Conservation (phyloP, 2,888 invertebrate genomes). For the Apodemia zela region DNA sequence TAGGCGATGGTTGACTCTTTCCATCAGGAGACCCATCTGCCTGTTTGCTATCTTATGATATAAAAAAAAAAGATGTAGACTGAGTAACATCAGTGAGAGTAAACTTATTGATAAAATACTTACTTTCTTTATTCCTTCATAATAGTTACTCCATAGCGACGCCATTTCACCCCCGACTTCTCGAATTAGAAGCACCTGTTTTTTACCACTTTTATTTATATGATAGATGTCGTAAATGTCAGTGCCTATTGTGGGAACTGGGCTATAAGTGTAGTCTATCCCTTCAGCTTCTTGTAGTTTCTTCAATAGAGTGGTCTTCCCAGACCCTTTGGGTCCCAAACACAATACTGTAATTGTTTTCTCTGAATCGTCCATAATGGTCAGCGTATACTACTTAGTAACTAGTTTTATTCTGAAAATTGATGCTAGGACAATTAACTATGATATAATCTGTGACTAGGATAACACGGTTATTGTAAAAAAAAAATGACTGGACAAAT, state of each 20-base stretch:
- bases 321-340: conserved; percentile 89
- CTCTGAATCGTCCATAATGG: conserved; percentile 62
- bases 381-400: neutral
- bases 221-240: conserved; percentile 85
- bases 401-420: too few relatives aligned
- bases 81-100: too few relatives aligned
- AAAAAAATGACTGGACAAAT: too few relatives aligned
- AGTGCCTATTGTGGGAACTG: conserved; percentile 90
- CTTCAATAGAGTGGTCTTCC: conserved; percentile 89
- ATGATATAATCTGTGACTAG: too few relatives aligned
- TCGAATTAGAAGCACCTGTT: conserved; percentile 79
- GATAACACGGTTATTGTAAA: too few relatives aligned
- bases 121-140: conserved; percentile 81
- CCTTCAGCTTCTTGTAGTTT: conserved; percentile 84
- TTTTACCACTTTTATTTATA: conserved; percentile 69
- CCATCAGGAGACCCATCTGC: too few relatives aligned
- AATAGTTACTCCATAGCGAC: conserved; percentile 89
- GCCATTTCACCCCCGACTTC: conserved; percentile 92
- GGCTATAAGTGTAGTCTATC: conserved; percentile 88
- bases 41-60: too few relatives aligned
- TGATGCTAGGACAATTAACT: too few relatives aligned
- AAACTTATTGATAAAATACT: conserved; percentile 22
- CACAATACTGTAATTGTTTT: conserved; percentile 80
- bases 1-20: too few relatives aligned
- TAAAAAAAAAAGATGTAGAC: too few relatives aligned